Conservation (phyloP, 2,888 invertebrate species). For the Hypercompe scribonia region DNA sequence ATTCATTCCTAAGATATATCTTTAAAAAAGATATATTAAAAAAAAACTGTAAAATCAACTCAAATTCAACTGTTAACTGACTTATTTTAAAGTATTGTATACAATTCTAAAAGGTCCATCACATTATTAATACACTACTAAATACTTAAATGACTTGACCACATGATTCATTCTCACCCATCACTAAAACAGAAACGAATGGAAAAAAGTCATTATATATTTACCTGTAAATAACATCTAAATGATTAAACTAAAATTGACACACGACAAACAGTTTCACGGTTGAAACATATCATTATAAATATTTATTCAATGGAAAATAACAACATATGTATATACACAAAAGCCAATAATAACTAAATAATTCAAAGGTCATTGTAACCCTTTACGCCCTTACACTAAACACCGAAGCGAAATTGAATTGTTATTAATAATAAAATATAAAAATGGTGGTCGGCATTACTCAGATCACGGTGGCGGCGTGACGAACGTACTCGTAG, state of each 20-base stretch:
- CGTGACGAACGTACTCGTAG: constrained; percentile 54
- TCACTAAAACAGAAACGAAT: background rate
- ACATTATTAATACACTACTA: background rate
- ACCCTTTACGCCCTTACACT: constrained; percentile 33
- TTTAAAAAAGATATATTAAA: background rate
- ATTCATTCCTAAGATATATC: background rate
- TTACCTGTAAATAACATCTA: constrained; percentile 11
- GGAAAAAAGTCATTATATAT: constrained; percentile 8
- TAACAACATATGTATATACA: constrained; percentile 22
- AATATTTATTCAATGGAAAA: constrained; percentile 32
- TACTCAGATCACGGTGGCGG: constrained; percentile 52
- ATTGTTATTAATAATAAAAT: constrained; percentile 43
- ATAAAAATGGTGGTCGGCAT: constrained; percentile 45
- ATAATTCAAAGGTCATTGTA: constrained; percentile 27
- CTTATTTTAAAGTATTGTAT: background rate
- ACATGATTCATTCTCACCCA: constrained; percentile 5
- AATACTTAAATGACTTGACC: constrained; percentile 3
- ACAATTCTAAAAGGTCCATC: background rate
- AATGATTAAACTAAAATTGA: constrained; percentile 10
- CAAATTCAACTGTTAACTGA: background rate
- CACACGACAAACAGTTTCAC: constrained; percentile 14
- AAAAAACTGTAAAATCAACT: background rate
- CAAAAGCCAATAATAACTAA: constrained; percentile 23
- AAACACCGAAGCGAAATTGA: constrained; percentile 36
- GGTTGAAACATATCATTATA: constrained; percentile 24